A percentile compares a stretch with the other conserved stretches of the same genome.
Evolutionary conservation across 64 coral and sea anemone species (phyloP).

Genomic region (Montipora foliosa): DNA sequence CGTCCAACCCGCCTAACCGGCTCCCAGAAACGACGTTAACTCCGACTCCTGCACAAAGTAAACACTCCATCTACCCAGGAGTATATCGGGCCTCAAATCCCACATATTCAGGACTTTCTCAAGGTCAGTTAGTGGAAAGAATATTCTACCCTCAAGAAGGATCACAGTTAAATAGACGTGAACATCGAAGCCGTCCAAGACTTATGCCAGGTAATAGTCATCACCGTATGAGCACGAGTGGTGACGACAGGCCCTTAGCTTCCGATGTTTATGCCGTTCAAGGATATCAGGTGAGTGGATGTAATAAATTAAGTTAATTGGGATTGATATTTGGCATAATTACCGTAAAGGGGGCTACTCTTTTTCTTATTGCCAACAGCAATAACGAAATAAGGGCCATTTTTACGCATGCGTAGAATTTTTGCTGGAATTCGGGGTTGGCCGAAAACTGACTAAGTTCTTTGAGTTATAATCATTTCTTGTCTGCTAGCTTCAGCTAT

Average conservation of each 20-base stretch:
- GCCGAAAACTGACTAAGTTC: no score
- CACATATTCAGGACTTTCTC: background rate
- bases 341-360: no score
- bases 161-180: background rate
- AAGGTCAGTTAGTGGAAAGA: constrained; percentile 21
- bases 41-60: background rate
- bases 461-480: no score
- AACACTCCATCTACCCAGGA: background rate
- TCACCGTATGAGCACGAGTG: background rate
- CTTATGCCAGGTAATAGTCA: background rate
- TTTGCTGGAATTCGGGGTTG: no score
- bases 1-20: background rate
- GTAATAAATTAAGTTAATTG: background rate
- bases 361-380: no score
- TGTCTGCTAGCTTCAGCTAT: no score
- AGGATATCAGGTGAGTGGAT: background rate
- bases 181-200: background rate
- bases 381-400: no score
- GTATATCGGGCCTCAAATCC: background rate
- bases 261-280: background rate
- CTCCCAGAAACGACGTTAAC: background rate
- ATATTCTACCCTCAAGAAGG: background rate
- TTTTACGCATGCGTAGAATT: no score
- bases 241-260: background rate
- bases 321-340: background rate